Conservation (phyloP, 2,113 vertebrate species). For the Macrotis lagotis region DNA sequence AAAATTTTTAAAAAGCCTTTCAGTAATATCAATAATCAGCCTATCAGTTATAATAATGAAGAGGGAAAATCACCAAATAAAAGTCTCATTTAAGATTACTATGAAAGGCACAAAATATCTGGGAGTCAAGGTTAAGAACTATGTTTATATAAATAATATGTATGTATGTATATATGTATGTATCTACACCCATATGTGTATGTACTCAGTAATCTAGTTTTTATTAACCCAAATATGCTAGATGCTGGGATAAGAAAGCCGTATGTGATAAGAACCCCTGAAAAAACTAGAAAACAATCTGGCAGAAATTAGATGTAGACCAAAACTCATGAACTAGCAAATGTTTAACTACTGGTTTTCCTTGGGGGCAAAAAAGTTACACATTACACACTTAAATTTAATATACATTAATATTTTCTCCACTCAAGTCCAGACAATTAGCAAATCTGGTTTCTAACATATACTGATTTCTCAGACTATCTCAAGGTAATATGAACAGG, state of each 20-base stretch:
- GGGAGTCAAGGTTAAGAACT: background rate
- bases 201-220: background rate
- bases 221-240: background rate
- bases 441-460: too few species aligned
- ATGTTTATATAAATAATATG: background rate
- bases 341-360: background rate
- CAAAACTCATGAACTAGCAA: background rate
- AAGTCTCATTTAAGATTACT: background rate
- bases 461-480: too few species aligned
- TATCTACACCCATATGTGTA: background rate
- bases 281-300: background rate
- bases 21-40: background rate
- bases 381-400: too few species aligned
- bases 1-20: background rate
- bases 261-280: background rate
- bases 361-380: background rate
- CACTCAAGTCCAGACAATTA: too few species aligned
- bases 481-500: too few species aligned
- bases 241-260: background rate
- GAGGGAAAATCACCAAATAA: background rate
- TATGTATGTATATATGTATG: too few species aligned
- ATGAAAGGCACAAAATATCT: background rate
- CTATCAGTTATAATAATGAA: background rate
- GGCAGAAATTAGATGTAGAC: background rate
- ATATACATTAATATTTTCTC: too few species aligned